Percentiles rank a stretch among this genome's conserved stretches.
phyloP scores from a whole-genome alignment of 2,113 vertebrate species.

The Hypocryptadius cinnamomeus region DNA sequence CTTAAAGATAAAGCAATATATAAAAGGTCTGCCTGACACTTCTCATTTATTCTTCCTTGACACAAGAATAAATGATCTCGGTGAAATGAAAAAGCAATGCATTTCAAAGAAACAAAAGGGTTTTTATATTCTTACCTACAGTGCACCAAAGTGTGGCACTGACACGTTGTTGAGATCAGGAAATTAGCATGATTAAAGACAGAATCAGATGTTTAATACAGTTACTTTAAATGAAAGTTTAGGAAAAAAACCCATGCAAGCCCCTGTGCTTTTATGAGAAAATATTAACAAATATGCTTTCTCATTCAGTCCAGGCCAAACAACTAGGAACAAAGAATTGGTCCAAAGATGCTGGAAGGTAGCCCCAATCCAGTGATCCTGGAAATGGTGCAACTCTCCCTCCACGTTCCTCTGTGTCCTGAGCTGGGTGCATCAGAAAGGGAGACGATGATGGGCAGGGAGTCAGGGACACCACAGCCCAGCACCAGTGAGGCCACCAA shows the following conservation, averaged over 20 bases:
- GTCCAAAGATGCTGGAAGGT: background rate
- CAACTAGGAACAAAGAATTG: background rate
- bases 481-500: background rate
- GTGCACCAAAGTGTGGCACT: background rate
- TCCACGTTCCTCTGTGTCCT: background rate
- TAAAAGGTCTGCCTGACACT: background rate
- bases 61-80: background rate
- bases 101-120: conserved; percentile 2
- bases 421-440: background rate
- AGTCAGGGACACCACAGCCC: background rate
- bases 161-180: background rate
- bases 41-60: background rate
- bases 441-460: background rate
- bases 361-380: background rate
- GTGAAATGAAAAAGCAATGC: background rate
- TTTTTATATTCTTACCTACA: background rate
- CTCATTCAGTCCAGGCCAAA: background rate
- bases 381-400: background rate
- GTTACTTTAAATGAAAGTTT: background rate
- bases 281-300: background rate
- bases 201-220: background rate
- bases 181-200: background rate
- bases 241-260: background rate
- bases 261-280: background rate
- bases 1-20: background rate